A percentile compares a stretch with the other conserved stretches of the same genome.
Conservation (phyloP, 2,888 invertebrate genomes). For the Caenorhabditis sulstoni region DNA sequence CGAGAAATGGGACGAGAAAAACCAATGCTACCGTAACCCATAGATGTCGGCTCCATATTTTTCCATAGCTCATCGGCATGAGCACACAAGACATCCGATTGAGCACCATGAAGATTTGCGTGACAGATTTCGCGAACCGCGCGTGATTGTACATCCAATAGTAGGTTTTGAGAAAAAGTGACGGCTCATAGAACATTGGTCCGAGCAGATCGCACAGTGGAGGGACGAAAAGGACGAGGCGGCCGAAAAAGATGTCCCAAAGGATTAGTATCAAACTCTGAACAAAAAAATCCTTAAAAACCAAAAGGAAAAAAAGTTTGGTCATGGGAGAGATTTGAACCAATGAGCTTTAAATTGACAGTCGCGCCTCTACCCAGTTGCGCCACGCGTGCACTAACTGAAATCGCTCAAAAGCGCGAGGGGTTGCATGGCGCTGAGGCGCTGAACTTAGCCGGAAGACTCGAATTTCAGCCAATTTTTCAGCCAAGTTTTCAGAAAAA, state of each 20-base stretch:
- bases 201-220: slow-evolving; percentile 24
- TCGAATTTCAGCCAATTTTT: slow-evolving; percentile 6
- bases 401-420: too few species aligned
- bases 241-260: slow-evolving; percentile 21
- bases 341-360: too few species aligned
- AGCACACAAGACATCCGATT: slow-evolving; percentile 46
- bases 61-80: slow-evolving; percentile 1
- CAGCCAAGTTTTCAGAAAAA: background rate
- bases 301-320: too few species aligned
- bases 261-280: slow-evolving; percentile 20
- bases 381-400: too few species aligned
- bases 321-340: background rate
- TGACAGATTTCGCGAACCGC: slow-evolving; percentile 22
- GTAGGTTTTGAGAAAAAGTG: slow-evolving; percentile 2
- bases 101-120: slow-evolving; percentile 39
- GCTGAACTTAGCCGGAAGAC: background rate
- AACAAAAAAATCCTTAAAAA: background rate
- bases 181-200: slow-evolving; percentile 18
- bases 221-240: slow-evolving; percentile 22
- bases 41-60: slow-evolving; percentile 17
- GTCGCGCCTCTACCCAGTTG: too few species aligned
- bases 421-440: too few species aligned
- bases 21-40: background rate
- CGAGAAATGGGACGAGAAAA: background rate
- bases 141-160: background rate